Conservation (phyloP, 2,888 invertebrate species). For the Leptinotarsa rubiginosa region DNA sequence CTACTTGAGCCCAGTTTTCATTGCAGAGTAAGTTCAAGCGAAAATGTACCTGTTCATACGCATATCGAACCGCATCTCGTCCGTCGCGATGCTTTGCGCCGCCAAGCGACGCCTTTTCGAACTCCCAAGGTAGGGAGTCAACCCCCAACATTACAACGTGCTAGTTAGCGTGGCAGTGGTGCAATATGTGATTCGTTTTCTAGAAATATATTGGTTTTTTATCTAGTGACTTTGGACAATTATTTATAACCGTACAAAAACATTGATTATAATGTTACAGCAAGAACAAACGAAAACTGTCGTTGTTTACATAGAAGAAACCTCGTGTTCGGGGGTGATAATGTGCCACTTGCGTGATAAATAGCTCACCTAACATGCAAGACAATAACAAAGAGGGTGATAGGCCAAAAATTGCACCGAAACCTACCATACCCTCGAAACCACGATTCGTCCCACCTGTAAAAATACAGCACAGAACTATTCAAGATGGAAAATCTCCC, state of each 20-base stretch:
- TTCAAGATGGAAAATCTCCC: conserved; percentile 43
- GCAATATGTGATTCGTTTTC: conserved; percentile 44
- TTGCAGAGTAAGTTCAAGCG: conserved; percentile 30
- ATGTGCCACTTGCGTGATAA: conserved; percentile 32
- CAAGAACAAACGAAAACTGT: conserved; percentile 2
- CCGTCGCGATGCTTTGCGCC: conserved; percentile 59
- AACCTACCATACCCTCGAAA: conserved; percentile 62
- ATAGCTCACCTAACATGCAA: conserved; percentile 54
- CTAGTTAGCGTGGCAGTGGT: conserved; percentile 60
- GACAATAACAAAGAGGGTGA: conserved; percentile 56
- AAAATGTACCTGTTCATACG: conserved; percentile 47
- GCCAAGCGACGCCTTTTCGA: conserved; percentile 60
- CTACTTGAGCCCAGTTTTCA: conserved; percentile 18
- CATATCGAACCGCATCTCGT: conserved; percentile 58
- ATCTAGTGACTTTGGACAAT: conserved; percentile 22
- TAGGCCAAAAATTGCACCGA: conserved; percentile 63
- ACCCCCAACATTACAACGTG: conserved; percentile 65
- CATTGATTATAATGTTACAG: neutral
- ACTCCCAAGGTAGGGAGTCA: conserved; percentile 63
- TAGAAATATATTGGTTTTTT: conserved; percentile 16
- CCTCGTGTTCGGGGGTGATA: conserved; percentile 33
- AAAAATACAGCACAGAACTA: conserved; percentile 53
- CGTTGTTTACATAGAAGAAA: conserved; percentile 11
- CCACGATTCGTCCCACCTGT: conserved; percentile 66
- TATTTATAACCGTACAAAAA: neutral